A percentile compares a stretch with the other conserved stretches of the same genome.
phyloP scores from a whole-genome alignment of 2,888 invertebrate species.

The Rhingia campestris region DNA sequence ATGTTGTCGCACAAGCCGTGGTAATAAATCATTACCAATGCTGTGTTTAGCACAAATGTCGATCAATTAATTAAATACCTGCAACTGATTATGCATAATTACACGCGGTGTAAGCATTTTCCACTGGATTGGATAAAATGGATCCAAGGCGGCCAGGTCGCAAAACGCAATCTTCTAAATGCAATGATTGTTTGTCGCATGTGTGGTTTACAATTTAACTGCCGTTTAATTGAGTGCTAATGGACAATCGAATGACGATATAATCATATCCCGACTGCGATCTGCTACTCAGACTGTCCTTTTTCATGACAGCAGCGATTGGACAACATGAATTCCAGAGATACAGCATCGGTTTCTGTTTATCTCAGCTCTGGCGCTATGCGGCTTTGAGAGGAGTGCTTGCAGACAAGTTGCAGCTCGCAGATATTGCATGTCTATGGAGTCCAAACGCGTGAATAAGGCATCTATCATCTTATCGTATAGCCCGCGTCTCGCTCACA shows the following conservation, averaged over 20 bases:
- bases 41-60: constrained; percentile 62
- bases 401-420: constrained; percentile 25
- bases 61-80: constrained; percentile 71
- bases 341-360: not conserved
- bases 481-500: not conserved
- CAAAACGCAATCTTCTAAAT: not conserved
- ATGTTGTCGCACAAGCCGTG: constrained; percentile 56
- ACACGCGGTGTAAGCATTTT: constrained; percentile 20
- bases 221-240: constrained; percentile 61
- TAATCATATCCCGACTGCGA: constrained; percentile 39
- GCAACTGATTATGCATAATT: constrained; percentile 62
- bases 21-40: constrained; percentile 63
- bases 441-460: constrained; percentile 18
- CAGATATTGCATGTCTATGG: constrained; percentile 1
- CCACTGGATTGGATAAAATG: constrained; percentile 3
- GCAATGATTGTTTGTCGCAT: constrained; percentile 28
- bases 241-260: constrained; percentile 54
- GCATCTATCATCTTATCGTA: constrained; percentile 37
- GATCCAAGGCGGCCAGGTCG: constrained; percentile 7
- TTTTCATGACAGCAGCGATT: constrained; percentile 20
- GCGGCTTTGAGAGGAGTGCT: not conserved
- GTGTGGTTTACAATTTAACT: constrained; percentile 22
- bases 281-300: constrained; percentile 14
- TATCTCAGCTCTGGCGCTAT: not conserved
- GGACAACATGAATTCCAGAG: constrained; percentile 12